Base-by-base conservation (phyloP, 2,797 vertebrate genomes). In the Chelidonichthys spinosus region DNA sequence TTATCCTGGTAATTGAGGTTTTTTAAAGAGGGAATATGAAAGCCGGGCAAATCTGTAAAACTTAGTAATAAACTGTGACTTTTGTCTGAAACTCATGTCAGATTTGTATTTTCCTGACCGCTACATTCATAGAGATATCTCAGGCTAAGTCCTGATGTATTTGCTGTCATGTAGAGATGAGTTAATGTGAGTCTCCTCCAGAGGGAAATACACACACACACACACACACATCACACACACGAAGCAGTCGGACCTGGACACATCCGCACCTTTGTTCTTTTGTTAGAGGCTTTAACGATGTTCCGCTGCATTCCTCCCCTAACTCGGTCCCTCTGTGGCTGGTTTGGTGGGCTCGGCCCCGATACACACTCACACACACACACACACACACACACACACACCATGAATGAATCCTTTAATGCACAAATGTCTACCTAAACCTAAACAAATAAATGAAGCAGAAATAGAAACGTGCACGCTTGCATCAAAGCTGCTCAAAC, bases 271-370 rank as follows among this genome's bases (percentile, higher is more conserved):
- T 95, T 95, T 95, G 93, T 95, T 95, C 93, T 95, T 95, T 93
- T 92, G 93, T 92, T 89, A 82, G 90, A 85, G 85, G 84, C 88
- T 94, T 95, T 95, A 94, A 95, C 92, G 89, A 93, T 93, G 95
- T 95, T 95, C 92, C 94, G 92, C 92, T 68, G 94, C 94, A 95
- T 96, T 95, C 95, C 94, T 92, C 58, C 14, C 25, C 87, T 96
- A 95, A 95, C 91, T 89, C 81, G 64, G 92, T 88, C 93, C 93
- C 94, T 93, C 94, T 95, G 95, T 91, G 91, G 84, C 90, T 63
- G 84, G 84, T 85, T 74, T 88, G 85, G 87, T 87, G 87, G 90
- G 87, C 89, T 75, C 89, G 74, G 78, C 79, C 84, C 72, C 9
- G 42, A 68, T 69, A 46, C 43, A 10, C 76, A 64, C 83, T 62